These are phyloP conservation scores for Cerastis rubricosa DNA, from an alignment of 2,888 invertebrate species.

Conservation along the genomic window DNA sequence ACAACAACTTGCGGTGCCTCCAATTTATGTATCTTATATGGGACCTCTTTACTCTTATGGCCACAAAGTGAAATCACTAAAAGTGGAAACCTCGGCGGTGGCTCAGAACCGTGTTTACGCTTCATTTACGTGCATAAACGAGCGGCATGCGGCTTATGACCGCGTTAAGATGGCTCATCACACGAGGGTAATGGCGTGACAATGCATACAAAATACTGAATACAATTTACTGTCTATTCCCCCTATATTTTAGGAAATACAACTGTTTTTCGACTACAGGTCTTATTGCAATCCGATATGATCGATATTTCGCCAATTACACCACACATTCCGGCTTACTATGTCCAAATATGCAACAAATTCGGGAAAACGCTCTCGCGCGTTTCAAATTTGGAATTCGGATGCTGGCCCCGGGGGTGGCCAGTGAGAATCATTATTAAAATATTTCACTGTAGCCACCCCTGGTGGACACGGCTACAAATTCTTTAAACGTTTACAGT, in stretches of 20 bases:
- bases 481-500: no score
- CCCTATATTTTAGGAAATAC: not conserved
- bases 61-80: slow-evolving; percentile 54
- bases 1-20: slow-evolving; percentile 3
- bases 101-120: slow-evolving; percentile 59
- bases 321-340: not conserved
- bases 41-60: slow-evolving; percentile 27
- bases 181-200: slow-evolving; percentile 34
- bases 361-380: not conserved
- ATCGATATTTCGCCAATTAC: not conserved
- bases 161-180: slow-evolving; percentile 50
- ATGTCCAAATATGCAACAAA: not conserved
- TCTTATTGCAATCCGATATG: not conserved
- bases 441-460: no score
- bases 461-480: no score
- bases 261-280: not conserved
- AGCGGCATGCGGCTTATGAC: slow-evolving; percentile 41
- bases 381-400: slow-evolving; percentile 4
- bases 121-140: slow-evolving; percentile 53
- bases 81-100: slow-evolving; percentile 49
- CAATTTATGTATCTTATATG: slow-evolving; percentile 5
- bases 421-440: no score
- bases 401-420: no score
- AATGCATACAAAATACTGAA: slow-evolving; percentile 50
- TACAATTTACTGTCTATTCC: slow-evolving; percentile 12